phyloP scores from a whole-genome alignment of 2,113 vertebrate genomes.

The Boleophthalmus pectinirostris region DNA sequence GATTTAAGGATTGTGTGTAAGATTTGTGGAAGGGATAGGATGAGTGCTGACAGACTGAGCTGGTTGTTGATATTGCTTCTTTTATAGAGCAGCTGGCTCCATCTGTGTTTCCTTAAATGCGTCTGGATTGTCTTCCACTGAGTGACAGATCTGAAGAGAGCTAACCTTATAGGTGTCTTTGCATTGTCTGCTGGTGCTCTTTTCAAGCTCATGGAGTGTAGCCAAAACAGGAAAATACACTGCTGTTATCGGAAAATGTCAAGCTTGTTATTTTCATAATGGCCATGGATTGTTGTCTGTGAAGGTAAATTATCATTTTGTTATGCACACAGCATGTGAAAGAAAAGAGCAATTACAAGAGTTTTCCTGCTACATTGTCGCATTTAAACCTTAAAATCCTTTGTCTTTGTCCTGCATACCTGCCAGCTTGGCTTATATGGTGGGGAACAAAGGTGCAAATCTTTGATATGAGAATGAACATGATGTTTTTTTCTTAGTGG shows the following conservation, averaged over 20 bases:
- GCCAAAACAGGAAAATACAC: not conserved
- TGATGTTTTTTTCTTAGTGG: not conserved
- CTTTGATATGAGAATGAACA: conserved; percentile 17
- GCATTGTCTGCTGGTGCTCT: not conserved
- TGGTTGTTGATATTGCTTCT: conserved; percentile 4
- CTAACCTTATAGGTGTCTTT: conserved; percentile 26
- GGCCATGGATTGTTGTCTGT: conserved; percentile 18
- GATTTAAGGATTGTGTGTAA: not conserved
- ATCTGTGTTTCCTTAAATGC: not conserved
- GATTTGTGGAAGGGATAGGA: not conserved
- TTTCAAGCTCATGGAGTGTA: conserved; percentile 14
- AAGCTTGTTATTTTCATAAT: conserved; percentile 46
- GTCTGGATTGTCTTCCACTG: not conserved
- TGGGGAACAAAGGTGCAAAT: not conserved
- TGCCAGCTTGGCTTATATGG: no score
- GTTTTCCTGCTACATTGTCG: not conserved
- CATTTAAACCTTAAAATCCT: conserved; percentile 23
- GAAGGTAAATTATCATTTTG: conserved; percentile 40
- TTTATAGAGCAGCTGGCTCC: conserved; percentile 3
- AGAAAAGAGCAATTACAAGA: conserved; percentile 29
- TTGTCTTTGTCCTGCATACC: conserved; percentile 8
- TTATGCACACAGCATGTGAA: conserved; percentile 23
- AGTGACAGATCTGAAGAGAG: conserved; percentile 13
- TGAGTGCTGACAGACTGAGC: not conserved
- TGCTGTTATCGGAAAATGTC: conserved; percentile 23